Evolutionary conservation across 2,888 invertebrate genomes (phyloP).

Genomic region (Anodontia alba): DNA sequence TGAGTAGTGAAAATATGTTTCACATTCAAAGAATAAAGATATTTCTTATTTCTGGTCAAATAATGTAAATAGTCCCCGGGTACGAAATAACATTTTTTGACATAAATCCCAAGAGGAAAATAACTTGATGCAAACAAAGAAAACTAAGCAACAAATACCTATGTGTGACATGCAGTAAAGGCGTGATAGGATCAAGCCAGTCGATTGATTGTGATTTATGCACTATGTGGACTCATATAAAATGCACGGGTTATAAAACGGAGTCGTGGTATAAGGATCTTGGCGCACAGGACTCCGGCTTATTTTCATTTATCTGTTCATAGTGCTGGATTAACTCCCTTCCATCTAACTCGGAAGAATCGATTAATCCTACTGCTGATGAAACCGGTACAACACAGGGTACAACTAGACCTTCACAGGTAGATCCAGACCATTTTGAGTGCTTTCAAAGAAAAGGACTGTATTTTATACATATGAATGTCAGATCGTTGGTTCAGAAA

Average conservation of each 20-base stretch:
- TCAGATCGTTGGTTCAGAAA: background rate
- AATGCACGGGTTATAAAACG: background rate
- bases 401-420: background rate
- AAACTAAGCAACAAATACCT: background rate
- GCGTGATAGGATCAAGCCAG: background rate
- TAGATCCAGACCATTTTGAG: background rate
- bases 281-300: background rate
- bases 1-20: too few relatives aligned
- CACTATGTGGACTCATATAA: background rate
- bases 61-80: too few relatives aligned
- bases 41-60: too few relatives aligned
- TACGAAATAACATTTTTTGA: too few relatives aligned
- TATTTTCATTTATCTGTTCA: slow-evolving; percentile 2
- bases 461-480: slow-evolving; percentile 7
- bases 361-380: background rate
- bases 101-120: background rate
- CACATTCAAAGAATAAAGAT: too few relatives aligned
- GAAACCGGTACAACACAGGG: background rate
- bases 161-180: slow-evolving; percentile 3
- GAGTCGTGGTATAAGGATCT: background rate
- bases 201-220: background rate
- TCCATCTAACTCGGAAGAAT: background rate
- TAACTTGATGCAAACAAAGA: background rate
- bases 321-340: background rate
- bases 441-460: background rate